Conservation (phyloP, 2,888 invertebrate species). For the Dasysyrphus albostriatus region DNA sequence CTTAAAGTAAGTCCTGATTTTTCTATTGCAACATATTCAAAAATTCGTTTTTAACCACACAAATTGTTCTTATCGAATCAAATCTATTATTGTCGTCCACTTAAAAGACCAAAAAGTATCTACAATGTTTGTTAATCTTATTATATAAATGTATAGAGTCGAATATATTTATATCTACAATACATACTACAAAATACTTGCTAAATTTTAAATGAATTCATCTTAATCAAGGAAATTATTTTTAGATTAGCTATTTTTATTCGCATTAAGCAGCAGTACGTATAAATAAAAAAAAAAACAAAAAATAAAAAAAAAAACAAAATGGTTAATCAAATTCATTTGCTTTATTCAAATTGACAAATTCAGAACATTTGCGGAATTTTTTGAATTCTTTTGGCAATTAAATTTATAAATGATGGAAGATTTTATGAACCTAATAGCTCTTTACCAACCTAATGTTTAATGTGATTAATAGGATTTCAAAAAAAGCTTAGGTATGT, state of each 20-base stretch:
- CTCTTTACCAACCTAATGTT: neutral
- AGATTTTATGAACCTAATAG: conserved; percentile 9
- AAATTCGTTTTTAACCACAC: neutral
- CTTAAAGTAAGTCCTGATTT: too few species aligned
- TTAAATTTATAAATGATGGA: conserved; percentile 19
- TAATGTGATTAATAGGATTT: conserved; percentile 10
- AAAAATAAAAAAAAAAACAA: conserved; percentile 11
- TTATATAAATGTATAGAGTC: too few species aligned
- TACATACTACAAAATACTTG: too few species aligned
- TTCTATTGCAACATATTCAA: neutral
- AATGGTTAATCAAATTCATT: conserved; percentile 39
- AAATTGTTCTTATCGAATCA: conserved; percentile 4
- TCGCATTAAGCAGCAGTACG: neutral
- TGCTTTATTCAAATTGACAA: conserved; percentile 45
- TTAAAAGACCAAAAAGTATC: neutral
- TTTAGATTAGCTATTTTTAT: conserved; percentile 53
- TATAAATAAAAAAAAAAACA: conserved; percentile 24
- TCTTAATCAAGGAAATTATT: conserved; percentile 17
- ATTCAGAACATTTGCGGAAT: conserved; percentile 45
- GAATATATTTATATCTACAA: too few species aligned
- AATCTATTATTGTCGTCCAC: neutral
- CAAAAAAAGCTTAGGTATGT: neutral
- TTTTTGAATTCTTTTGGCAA: conserved; percentile 19
- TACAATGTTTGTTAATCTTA: too few species aligned
- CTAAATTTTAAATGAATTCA: conserved; percentile 17